Percentiles rank a stretch among this genome's conserved stretches.
These are phyloP conservation scores for Spermophilus dauricus DNA, from an alignment of 2,113 vertebrate genomes.

Conservation along the genomic window DNA sequence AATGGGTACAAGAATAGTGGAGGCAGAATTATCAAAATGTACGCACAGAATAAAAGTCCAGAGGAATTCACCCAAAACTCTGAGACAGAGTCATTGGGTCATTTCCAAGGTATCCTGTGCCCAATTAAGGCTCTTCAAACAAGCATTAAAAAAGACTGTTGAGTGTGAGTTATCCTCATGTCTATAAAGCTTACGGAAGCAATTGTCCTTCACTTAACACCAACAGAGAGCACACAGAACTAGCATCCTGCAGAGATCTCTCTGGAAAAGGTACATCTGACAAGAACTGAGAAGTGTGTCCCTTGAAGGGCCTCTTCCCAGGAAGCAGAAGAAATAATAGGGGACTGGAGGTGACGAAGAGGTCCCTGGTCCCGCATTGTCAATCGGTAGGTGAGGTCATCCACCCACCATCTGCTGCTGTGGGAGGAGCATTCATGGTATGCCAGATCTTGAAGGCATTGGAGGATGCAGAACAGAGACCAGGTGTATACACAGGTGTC, in stretches of 20 bases:
- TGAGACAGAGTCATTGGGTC: no score
- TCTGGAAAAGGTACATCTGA: background rate
- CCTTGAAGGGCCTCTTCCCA: no score
- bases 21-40: background rate
- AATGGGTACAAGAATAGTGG: background rate
- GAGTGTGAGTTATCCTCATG: background rate
- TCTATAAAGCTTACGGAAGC: background rate
- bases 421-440: no score
- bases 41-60: no score
- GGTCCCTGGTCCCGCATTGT: background rate
- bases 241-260: background rate
- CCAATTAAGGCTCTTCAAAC: background rate
- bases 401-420: background rate
- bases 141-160: background rate
- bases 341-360: background rate
- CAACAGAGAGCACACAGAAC: background rate
- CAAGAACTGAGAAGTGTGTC: accelerated
- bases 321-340: background rate
- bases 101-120: background rate
- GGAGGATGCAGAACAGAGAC: background rate
- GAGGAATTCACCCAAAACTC: background rate
- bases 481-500: background rate
- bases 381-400: background rate
- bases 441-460: background rate
- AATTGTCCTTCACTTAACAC: no score